phyloP scores from a whole-genome alignment of 1,140 invertebrate species.

The Schmidtea mediterranea region DNA sequence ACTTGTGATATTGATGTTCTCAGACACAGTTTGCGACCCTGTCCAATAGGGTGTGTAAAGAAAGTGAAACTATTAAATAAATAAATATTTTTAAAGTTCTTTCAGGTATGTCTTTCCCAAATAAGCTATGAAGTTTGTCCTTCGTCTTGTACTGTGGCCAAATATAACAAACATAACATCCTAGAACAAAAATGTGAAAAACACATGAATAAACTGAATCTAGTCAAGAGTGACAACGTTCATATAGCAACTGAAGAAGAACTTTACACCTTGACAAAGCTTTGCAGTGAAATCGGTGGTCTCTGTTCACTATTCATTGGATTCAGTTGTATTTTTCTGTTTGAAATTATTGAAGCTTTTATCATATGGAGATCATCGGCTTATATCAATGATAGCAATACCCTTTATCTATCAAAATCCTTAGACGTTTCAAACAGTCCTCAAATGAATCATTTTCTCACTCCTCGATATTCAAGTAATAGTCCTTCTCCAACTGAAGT shows the following conservation, averaged over 20 bases:
- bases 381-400: too few relatives aligned
- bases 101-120: neutral
- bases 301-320: constrained; percentile 2
- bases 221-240: neutral
- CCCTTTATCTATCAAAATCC: too few relatives aligned
- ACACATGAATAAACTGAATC: neutral
- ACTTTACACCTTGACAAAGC: neutral
- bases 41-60: neutral
- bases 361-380: too few relatives aligned
- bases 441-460: too few relatives aligned
- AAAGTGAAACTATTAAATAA: neutral
- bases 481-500: too few relatives aligned
- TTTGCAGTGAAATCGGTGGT: neutral
- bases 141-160: neutral
- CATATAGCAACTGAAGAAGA: constrained; percentile 1
- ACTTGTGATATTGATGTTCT: neutral
- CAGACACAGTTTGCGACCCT: neutral
- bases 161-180: neutral
- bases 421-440: too few relatives aligned
- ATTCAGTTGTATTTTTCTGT: constrained; percentile 1
- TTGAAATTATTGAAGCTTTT: neutral
- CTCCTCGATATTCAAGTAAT: too few relatives aligned
- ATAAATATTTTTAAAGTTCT: too few relatives aligned
- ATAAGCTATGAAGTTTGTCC: constrained; percentile 1
- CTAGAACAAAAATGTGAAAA: neutral